phyloP scores from a whole-genome alignment of 1,140 invertebrate genomes.

The Temnothorax curvispinosus region DNA sequence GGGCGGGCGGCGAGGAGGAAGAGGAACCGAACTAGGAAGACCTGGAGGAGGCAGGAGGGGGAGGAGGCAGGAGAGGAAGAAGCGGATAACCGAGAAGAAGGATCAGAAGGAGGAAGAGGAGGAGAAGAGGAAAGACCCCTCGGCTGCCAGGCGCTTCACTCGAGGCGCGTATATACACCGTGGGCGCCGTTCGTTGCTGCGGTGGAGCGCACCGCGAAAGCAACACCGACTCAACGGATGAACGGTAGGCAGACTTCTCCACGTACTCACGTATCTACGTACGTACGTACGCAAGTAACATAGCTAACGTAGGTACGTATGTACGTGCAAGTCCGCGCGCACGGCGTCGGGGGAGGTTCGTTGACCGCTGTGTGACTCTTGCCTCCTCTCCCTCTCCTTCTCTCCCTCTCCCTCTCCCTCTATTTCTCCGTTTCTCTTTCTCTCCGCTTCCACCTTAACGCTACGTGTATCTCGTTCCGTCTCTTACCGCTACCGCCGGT shows the following conservation, averaged over 20 bases:
- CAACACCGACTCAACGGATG: slow-evolving; percentile 61
- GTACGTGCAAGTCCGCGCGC: slow-evolving; percentile 66
- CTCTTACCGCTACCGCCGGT: slow-evolving; percentile 34
- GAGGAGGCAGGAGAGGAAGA: slow-evolving; percentile 31
- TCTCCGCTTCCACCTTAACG: slow-evolving; percentile 1
- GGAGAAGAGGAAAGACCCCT: slow-evolving; percentile 17
- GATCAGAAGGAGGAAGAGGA: neutral
- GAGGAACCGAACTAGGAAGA: slow-evolving; percentile 53
- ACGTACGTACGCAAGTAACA: slow-evolving; percentile 64
- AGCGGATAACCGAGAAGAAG: slow-evolving; percentile 53
- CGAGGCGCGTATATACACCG: slow-evolving; percentile 71
- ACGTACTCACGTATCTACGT: slow-evolving; percentile 62
- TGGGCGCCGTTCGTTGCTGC: slow-evolving; percentile 67
- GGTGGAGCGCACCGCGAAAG: slow-evolving; percentile 51
- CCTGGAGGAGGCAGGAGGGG: slow-evolving; percentile 26
- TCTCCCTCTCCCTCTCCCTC: neutral
- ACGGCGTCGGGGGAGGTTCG: slow-evolving; percentile 75
- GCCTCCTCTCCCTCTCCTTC: slow-evolving; percentile 48
- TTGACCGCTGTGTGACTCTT: slow-evolving; percentile 83
- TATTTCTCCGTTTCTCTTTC: too few relatives aligned
- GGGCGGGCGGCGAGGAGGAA: slow-evolving; percentile 44
- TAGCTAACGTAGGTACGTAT: slow-evolving; percentile 62
- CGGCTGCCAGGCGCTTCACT: slow-evolving; percentile 62
- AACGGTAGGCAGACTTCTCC: slow-evolving; percentile 68
- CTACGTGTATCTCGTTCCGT: slow-evolving; percentile 61